A percentile compares a stretch with the other conserved stretches of the same genome.
phyloP scores from a whole-genome alignment of 2,113 vertebrate species.

The Pavo muticus region DNA sequence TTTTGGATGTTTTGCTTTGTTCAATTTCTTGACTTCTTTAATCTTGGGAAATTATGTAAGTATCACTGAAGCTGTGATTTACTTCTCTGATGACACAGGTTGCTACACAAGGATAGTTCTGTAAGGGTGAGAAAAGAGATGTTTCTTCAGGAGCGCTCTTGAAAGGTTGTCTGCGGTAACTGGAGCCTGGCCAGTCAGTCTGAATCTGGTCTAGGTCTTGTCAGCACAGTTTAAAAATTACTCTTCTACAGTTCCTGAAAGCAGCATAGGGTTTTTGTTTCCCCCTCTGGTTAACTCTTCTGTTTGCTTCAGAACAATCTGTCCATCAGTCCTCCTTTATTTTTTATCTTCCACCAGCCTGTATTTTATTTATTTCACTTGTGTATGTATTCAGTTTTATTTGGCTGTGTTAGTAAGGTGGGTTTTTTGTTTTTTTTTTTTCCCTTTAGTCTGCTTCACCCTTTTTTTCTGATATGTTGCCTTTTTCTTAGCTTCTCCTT shows the following conservation, averaged over 20 bases:
- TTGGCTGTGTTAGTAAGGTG: background rate
- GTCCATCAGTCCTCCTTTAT: background rate
- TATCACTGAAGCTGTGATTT: conserved; percentile 48
- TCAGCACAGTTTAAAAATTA: background rate
- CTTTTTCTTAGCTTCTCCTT: background rate
- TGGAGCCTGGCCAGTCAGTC: background rate
- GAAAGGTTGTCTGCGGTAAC: background rate
- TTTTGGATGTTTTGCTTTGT: conserved; percentile 93
- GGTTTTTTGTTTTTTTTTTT: background rate
- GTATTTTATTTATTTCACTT: background rate
- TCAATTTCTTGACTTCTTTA: conserved; percentile 85
- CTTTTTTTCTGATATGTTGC: background rate
- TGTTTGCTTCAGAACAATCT: background rate
- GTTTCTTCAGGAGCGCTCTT: background rate
- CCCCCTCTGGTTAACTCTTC: background rate
- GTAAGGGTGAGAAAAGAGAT: background rate
- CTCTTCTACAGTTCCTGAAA: background rate
- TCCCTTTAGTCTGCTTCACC: background rate
- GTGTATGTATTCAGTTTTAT: background rate
- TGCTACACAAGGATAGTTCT: background rate
- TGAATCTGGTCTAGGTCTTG: background rate
- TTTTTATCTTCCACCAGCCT: accelerated
- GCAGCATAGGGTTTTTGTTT: background rate
- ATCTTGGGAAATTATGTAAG: conserved; percentile 93
- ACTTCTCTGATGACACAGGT: background rate